Conservation (phyloP, 2,888 invertebrate species). For the Branchipolynoe longqiensis region DNA sequence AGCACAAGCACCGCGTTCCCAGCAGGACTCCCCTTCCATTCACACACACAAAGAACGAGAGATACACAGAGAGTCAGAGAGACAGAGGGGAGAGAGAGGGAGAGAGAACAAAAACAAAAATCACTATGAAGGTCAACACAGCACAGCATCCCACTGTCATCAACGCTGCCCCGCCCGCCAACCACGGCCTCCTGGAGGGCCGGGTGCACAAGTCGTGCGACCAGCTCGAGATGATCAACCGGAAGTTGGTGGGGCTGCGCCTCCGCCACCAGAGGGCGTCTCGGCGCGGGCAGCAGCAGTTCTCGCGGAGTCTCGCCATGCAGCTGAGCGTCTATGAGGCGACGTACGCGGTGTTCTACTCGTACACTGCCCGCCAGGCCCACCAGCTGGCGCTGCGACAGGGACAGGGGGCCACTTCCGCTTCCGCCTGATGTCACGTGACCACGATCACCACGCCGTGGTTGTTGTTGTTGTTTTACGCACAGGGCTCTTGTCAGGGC, state of each 20-base stretch:
- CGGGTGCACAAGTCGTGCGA: constrained; percentile 48
- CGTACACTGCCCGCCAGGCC: constrained; percentile 32
- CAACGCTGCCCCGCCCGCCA: neutral
- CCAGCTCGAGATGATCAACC: constrained; percentile 21
- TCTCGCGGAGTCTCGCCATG: neutral
- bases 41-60: too few relatives aligned
- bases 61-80: too few relatives aligned
- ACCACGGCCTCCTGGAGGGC: constrained; percentile 26
- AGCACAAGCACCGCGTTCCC: too few relatives aligned
- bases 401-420: neutral
- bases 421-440: neutral
- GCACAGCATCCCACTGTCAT: neutral
- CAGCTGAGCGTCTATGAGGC: constrained; percentile 21
- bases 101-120: neutral
- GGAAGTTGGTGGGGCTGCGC: neutral
- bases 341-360: constrained; percentile 6
- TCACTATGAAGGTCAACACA: constrained; percentile 26
- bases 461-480: neutral
- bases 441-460: neutral
- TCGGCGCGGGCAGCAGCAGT: neutral
- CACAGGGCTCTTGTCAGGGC: constrained; percentile 41
- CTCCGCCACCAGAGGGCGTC: constrained; percentile 27
- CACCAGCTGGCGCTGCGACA: constrained; percentile 23
- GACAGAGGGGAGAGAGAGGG: too few relatives aligned
- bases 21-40: too few relatives aligned